Evolutionary conservation across 2,888 invertebrate genomes (phyloP).

Genomic region (Caenorhabditis panamensis): DNA sequence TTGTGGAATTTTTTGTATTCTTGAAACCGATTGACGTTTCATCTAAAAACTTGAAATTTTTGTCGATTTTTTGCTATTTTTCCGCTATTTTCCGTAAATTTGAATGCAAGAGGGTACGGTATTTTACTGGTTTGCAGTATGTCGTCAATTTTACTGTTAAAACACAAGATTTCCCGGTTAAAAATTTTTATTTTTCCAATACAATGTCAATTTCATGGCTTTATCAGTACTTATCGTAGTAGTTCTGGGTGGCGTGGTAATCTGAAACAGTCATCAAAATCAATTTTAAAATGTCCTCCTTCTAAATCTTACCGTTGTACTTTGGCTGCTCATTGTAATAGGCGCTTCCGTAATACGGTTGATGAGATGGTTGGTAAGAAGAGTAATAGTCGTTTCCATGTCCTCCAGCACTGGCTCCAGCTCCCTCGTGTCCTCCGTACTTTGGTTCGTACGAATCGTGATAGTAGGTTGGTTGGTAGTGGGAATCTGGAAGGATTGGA

Average conservation of each 20-base stretch:
- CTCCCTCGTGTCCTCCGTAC: slow-evolving; percentile 34
- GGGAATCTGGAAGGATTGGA: slow-evolving; percentile 28
- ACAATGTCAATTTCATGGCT: too few relatives aligned
- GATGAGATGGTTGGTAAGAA: slow-evolving; percentile 50
- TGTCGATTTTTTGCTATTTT: not conserved
- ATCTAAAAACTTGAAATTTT: too few relatives aligned
- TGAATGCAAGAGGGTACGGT: too few relatives aligned
- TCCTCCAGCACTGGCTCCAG: not conserved
- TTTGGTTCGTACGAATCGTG: slow-evolving; percentile 55
- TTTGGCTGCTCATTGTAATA: slow-evolving; percentile 51
- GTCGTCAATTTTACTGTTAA: too few relatives aligned
- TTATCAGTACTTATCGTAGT: slow-evolving; percentile 54
- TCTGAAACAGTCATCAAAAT: slow-evolving; percentile 37
- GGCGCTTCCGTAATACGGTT: slow-evolving; percentile 52
- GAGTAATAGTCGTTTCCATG: slow-evolving; percentile 55
- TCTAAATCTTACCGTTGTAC: slow-evolving; percentile 43
- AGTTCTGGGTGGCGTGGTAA: slow-evolving; percentile 38
- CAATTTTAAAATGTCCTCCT: too few relatives aligned
- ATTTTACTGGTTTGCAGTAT: too few relatives aligned
- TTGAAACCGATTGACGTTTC: too few relatives aligned
- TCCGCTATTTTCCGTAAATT: too few relatives aligned
- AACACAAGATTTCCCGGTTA: not conserved
- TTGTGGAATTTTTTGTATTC: too few relatives aligned
- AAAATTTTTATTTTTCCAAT: too few relatives aligned
- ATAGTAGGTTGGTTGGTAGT: slow-evolving; percentile 52